A percentile compares a stretch with the other conserved stretches of the same genome.
These are phyloP conservation scores for Callocephalon fimbriatum DNA, from an alignment of 2,113 vertebrate species.

Conservation along the genomic window DNA sequence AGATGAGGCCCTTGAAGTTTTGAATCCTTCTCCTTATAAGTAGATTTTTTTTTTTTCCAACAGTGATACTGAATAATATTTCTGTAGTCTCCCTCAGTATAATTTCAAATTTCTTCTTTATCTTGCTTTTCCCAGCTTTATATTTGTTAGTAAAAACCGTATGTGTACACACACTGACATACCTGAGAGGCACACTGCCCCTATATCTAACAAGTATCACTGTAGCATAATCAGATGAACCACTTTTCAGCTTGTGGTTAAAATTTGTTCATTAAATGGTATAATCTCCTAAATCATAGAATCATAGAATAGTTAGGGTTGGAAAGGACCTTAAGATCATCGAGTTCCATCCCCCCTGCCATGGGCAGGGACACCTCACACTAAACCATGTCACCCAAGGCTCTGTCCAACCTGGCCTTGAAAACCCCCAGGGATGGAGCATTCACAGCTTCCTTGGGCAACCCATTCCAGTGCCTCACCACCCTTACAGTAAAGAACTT, in stretches of 20 bases:
- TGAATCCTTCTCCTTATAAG: not conserved
- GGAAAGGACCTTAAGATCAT: too few species aligned
- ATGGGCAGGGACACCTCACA: too few species aligned
- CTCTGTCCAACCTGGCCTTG: too few species aligned
- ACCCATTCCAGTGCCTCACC: too few species aligned
- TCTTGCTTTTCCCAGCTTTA: not conserved
- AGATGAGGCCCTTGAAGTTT: not conserved
- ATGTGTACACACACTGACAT: fast-evolving
- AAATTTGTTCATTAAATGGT: not conserved
- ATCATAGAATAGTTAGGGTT: too few species aligned
- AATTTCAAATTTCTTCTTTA: not conserved
- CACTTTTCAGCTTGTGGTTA: fast-evolving
- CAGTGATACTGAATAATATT: not conserved
- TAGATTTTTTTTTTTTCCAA: not conserved
- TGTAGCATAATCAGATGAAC: not conserved
- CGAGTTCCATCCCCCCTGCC: too few species aligned
- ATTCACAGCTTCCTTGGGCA: too few species aligned
- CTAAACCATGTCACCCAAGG: too few species aligned
- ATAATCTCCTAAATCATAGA: not conserved
- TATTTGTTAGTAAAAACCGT: not conserved
- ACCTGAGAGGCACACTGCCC: fast-evolving
- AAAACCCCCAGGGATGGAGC: too few species aligned
- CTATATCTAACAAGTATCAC: too few species aligned
- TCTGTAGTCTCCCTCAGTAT: not conserved
- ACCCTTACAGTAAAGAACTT: too few species aligned